Base-by-base conservation (phyloP, 1,140 invertebrate genomes). In the Schlechtendalia chinensis region DNA sequence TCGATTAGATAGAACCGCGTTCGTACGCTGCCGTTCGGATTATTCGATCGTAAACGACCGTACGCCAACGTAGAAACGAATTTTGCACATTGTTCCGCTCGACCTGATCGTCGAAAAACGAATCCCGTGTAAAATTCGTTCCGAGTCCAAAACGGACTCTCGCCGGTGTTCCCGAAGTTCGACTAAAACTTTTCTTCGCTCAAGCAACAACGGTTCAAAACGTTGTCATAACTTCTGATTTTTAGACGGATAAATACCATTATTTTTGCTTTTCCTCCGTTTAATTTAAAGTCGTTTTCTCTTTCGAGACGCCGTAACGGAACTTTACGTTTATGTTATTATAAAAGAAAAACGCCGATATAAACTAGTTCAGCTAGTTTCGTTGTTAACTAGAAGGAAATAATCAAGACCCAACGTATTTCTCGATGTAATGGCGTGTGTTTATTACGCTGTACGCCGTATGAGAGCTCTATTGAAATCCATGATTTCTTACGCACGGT, bases 211-310 rank as follows among this genome's bases (percentile, higher is more conserved):
- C 8, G 22, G 67, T 69, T 69, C 16, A 27, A 69, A 69, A 17
- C 16, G 45, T 50, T 50, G 67, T 69, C 22, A 39, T 69, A 69
- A 69, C 67, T 69, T 69, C 50, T 69, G 67, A 69, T 69, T 69
- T 67, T 50, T 69, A 69, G 39, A 24, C 16, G 67, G 16, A 50
- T 69, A 69, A 24, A 69, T 69, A 69, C 45, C 50, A 50, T 24
- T 50, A 67, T 16, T 50, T 69, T 69, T n/a, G n/a, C n/a, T n/a
- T 69, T 69, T 50, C 8, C 32, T 8, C 32, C 67, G 45, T 69
- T 50, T 69, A 69, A 69, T 69, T 47, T 69, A 69, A 69, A 69
- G 39, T 69, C 50, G 39, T 27, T 69, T 69, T 47, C 22, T 19
- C n/a, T 47, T 47, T 27, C 16, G 12, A 24, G 47, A 16, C 39